Evolutionary conservation across 1,140 invertebrate genomes (phyloP), one percentile per base, ranked within the genome.

Genomic region (Orussus abietinus): DNA sequence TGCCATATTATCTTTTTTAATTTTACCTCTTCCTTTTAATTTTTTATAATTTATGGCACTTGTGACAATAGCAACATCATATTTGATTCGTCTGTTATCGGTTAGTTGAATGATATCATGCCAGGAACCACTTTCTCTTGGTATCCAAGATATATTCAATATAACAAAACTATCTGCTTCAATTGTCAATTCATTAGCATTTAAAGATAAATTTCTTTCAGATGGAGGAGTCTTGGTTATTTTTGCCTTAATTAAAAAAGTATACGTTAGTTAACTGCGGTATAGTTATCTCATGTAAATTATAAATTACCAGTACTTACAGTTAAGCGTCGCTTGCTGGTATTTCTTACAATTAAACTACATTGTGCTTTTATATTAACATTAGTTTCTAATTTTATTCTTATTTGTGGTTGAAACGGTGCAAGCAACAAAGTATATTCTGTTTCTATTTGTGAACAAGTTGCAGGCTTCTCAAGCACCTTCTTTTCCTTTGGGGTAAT

Each of bases 61-160:
- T 10, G 64, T 47, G 31, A 80, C 76, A 18, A 86, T 57, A 34
- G 78, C 66, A n/a, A 86, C 74, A 51, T 85, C 82, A 61, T 82
- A 80, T 51, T 80, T 77, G 11, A 82, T 77, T 47, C 77, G 75
- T 37, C 76, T 75, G 34, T 73, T 78, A 65, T 84, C 82, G 1
- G 72, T 74, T 10, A 86, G 64, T 46, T 79, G 77, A 12, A 86
- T 53, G 1, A 74, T 79, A 49, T 84, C 79, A 45, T 83, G 71
- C 53, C 79, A 77, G 3, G 75, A 66, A 13, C 79, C 77, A 34
- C 67, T 67, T 36, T 77, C 66, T 19, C 41, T 62, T 1, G 84
- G 83, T 7, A 53, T 74, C 84, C 84, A 86, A 21, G 61, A 55
- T 45, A 86, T 65, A 20, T 75, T 73, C 34, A 86, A 64, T 22